Evolutionary conservation across 2,888 invertebrate species (phyloP).

Genomic region (Trachelus tabidus): DNA sequence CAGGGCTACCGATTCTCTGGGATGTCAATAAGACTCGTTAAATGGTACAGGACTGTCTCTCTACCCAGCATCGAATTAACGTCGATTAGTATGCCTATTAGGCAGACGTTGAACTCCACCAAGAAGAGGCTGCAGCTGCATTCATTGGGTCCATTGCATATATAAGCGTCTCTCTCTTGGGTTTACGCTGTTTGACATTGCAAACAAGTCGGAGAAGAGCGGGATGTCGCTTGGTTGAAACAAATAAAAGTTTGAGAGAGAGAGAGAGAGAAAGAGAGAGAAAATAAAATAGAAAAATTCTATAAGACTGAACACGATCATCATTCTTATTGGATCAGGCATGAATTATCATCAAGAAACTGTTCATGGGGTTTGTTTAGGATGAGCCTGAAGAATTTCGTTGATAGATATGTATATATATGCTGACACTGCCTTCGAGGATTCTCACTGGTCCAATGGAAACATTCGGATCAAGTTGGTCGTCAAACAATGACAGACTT

Average conservation of each 20-base stretch:
- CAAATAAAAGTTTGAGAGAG: neutral
- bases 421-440: neutral
- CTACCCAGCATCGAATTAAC: conserved; percentile 58
- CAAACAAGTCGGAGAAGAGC: neutral
- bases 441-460: neutral
- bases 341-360: neutral
- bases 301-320: neutral
- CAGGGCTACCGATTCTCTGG: conserved; percentile 21
- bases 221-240: neutral
- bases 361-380: neutral
- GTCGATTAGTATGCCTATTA: conserved; percentile 62
- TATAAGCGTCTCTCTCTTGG: neutral
- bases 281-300: neutral
- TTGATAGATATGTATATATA: neutral
- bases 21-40: conserved; percentile 50
- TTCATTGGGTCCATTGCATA: neutral
- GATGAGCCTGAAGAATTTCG: neutral
- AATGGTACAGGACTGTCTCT: conserved; percentile 25
- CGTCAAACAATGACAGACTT: neutral
- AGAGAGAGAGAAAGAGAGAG: too few relatives aligned
- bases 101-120: conserved; percentile 57
- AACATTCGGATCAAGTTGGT: neutral
- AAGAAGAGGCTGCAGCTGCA: neutral
- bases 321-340: neutral
- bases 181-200: neutral